Evolutionary conservation across 2,888 invertebrate species (phyloP).

Genomic region (Cataglyphis livida): DNA sequence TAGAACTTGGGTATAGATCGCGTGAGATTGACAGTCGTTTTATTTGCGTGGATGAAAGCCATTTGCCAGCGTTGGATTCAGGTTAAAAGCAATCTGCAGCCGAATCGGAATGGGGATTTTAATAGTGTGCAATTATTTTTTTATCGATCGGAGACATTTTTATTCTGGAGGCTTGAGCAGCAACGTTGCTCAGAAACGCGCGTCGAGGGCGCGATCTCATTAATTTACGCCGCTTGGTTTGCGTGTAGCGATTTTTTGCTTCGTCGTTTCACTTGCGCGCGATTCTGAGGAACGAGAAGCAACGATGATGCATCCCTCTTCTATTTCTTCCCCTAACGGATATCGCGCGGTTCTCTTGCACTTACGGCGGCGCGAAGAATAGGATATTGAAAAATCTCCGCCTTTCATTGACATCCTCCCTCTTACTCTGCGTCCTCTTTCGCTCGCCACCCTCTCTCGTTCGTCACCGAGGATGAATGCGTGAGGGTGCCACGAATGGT

Average conservation of each 20-base stretch:
- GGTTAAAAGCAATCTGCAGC: conserved; percentile 62
- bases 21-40: conserved; percentile 68
- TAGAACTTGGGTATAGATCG: conserved; percentile 60
- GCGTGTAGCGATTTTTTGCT: conserved; percentile 1
- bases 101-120: conserved; percentile 56
- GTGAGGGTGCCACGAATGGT: conserved; percentile 71
- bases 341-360: conserved; percentile 58
- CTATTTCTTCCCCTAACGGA: conserved; percentile 32
- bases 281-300: conserved; percentile 29
- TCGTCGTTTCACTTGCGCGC: conserved; percentile 49
- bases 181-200: neutral
- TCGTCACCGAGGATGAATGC: conserved; percentile 69
- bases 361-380: conserved; percentile 72
- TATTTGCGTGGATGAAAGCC: conserved; percentile 63
- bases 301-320: conserved; percentile 52
- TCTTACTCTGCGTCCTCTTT: conserved; percentile 29
- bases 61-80: conserved; percentile 62
- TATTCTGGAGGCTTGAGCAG: conserved; percentile 9
- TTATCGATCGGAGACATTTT: conserved; percentile 45
- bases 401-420: conserved; percentile 73
- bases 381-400: conserved; percentile 80
- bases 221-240: conserved; percentile 14
- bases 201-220: neutral
- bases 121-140: conserved; percentile 59
- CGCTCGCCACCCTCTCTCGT: conserved; percentile 51